phyloP scores from a whole-genome alignment of 2,113 vertebrate genomes.

The Trogon surrucura region DNA sequence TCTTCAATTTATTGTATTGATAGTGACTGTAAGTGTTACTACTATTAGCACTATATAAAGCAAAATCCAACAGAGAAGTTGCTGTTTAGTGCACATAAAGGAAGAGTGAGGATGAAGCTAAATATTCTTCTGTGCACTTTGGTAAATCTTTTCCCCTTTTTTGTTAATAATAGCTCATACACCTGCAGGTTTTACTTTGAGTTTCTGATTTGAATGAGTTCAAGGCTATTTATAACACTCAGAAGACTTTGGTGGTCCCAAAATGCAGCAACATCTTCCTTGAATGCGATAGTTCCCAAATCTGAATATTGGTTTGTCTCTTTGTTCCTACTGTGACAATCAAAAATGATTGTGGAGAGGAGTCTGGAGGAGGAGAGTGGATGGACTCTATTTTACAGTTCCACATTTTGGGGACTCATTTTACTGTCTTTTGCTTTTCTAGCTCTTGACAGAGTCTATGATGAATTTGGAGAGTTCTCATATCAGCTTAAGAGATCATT shows the following conservation, averaged over 20 bases:
- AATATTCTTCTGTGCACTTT: not conserved
- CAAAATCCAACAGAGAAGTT: not conserved
- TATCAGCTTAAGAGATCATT: not conserved
- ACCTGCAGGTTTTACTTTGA: slow-evolving; percentile 1
- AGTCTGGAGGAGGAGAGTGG: not conserved
- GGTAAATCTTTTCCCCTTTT: not conserved
- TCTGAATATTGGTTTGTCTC: not conserved
- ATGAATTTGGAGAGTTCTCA: not conserved
- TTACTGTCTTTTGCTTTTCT: not conserved
- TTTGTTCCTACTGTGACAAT: not conserved
- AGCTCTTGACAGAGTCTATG: not conserved
- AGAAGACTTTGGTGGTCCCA: not conserved
- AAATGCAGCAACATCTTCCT: not conserved
- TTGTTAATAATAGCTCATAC: not conserved
- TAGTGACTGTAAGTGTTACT: not conserved
- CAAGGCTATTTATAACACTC: not conserved
- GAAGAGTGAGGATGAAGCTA: not conserved
- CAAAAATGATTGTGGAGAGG: not conserved
- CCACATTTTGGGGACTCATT: fast-evolving
- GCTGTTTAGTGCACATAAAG: not conserved
- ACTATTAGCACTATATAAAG: not conserved
- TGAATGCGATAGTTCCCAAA: not conserved
- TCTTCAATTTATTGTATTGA: not conserved
- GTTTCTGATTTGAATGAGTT: not conserved
- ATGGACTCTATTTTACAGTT: not conserved